Evolutionary conservation across 2,797 vertebrate genomes (phyloP).

Genomic region (Champsocephalus esox): DNA sequence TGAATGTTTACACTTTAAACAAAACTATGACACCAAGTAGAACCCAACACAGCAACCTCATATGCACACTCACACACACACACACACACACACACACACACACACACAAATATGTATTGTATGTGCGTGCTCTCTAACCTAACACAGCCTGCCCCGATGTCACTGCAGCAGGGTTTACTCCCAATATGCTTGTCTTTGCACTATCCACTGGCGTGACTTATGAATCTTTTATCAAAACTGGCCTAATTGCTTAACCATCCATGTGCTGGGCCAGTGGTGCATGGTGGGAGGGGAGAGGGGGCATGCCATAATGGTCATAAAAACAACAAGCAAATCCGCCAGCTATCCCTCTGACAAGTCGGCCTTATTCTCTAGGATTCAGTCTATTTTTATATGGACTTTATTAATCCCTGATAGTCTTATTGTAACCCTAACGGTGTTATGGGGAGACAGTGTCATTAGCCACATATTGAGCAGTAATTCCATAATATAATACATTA

Average conservation of each 20-base stretch:
- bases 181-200: conserved; percentile 66
- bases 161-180: conserved; percentile 52
- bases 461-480: conserved; percentile 10
- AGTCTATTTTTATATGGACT: neutral
- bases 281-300: conserved; percentile 43
- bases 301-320: conserved; percentile 59
- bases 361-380: neutral
- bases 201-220: conserved; percentile 72
- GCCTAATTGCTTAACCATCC: conserved; percentile 88
- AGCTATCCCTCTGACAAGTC: conserved; percentile 34
- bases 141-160: conserved; percentile 19
- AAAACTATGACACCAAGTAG: conserved; percentile 13
- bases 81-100: too few relatives aligned
- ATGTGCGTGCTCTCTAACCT: conserved; percentile 37
- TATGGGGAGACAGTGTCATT: neutral
- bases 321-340: conserved; percentile 71
- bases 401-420: conserved; percentile 16
- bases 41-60: neutral
- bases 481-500: conserved; percentile 4
- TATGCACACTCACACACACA: neutral
- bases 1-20: conserved; percentile 44
- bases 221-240: conserved; percentile 87
- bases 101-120: conserved; percentile 26
- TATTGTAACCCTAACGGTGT: neutral
- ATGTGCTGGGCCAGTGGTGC: conserved; percentile 63